Conservation (phyloP, 2,113 vertebrate genomes). For the Lepus timidus region DNA sequence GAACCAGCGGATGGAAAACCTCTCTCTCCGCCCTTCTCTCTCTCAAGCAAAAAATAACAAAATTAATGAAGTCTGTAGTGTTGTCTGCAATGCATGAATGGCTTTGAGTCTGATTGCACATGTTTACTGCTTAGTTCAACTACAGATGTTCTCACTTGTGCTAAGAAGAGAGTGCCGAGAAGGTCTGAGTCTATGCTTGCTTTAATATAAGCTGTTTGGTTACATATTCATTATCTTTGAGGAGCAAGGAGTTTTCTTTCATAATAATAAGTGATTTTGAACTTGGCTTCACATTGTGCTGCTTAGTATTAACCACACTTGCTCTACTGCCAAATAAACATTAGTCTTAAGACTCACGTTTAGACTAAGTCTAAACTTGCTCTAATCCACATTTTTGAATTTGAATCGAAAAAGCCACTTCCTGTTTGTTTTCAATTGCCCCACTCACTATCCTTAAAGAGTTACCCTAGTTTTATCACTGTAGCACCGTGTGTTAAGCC, state of each 20-base stretch:
- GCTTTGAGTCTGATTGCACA: not conserved
- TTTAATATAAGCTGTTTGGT: not conserved
- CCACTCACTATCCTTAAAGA: not conserved
- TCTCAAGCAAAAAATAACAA: no score
- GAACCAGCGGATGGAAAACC: no score
- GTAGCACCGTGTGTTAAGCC: no score
- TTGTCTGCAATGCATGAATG: not conserved
- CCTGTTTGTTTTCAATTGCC: not conserved
- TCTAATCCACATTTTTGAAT: not conserved
- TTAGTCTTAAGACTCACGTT: no score
- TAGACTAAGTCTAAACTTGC: not conserved
- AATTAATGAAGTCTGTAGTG: not conserved
- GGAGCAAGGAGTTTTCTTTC: not conserved
- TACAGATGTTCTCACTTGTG: not conserved
- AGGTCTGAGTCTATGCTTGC: not conserved
- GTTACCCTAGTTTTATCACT: no score
- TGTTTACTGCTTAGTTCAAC: not conserved
- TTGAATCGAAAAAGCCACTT: not conserved
- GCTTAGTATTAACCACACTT: not conserved
- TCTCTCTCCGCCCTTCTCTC: no score
- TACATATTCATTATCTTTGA: not conserved
- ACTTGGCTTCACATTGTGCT: conserved; percentile 15
- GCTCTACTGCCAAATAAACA: not conserved
- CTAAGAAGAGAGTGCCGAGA: not conserved
- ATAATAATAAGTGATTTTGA: not conserved